Conservation (phyloP, 2,888 invertebrate genomes). For the Plagiodera versicolora region DNA sequence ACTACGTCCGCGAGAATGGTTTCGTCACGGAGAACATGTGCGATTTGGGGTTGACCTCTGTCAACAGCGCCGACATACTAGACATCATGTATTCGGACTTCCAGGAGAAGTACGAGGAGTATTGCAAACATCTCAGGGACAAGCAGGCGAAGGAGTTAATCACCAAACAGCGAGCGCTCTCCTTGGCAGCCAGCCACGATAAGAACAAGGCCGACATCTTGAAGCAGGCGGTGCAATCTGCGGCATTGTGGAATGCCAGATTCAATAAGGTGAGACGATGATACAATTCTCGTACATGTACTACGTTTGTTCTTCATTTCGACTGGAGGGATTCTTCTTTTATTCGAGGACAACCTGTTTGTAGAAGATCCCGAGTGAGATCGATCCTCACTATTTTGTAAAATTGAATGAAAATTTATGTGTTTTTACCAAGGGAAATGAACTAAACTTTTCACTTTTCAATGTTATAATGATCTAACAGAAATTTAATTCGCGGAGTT, state of each 20-base stretch:
- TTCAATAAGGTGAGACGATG: conserved; percentile 67
- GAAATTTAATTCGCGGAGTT: too few species aligned
- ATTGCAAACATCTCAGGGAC: conserved; percentile 71
- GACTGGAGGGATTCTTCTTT: too few species aligned
- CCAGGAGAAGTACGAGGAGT: conserved; percentile 92
- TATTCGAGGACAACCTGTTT: too few species aligned
- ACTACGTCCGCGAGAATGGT: conserved; percentile 76
- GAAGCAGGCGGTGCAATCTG: conserved; percentile 81
- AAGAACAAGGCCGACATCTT: conserved; percentile 68
- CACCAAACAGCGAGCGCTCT: conserved; percentile 67
- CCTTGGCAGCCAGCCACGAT: conserved; percentile 59
- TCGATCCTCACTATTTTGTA: too few species aligned
- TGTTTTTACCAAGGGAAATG: too few species aligned
- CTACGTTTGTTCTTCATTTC: too few species aligned
- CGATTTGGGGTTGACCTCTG: conserved; percentile 90
- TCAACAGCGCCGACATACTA: conserved; percentile 88
- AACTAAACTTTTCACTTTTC: too few species aligned
- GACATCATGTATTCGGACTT: conserved; percentile 96
- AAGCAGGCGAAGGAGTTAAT: conserved; percentile 71
- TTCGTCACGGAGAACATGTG: conserved; percentile 89
- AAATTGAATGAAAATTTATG: too few species aligned
- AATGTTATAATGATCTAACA: too few species aligned
- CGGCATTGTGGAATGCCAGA: conserved; percentile 85
- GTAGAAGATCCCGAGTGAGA: too few species aligned
- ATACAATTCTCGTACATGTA: too few species aligned